Base-by-base conservation (phyloP, 1,140 invertebrate species). In the Araneus ventricosus region DNA sequence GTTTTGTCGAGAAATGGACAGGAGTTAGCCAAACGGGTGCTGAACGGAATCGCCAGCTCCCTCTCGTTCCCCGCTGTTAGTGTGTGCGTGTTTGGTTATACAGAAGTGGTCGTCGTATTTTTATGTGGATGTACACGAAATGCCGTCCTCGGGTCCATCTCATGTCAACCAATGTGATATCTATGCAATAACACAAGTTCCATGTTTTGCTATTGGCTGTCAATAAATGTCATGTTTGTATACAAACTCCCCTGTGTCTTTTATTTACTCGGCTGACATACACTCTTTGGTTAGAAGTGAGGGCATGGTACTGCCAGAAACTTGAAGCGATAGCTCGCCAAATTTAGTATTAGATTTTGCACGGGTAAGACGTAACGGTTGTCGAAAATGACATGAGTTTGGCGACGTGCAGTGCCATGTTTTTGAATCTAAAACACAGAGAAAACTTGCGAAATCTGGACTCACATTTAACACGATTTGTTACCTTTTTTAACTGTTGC, bases 191-290 rank as follows among this genome's bases (percentile, higher is more conserved):
- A 85, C 90, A 85, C 90, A 85, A 91, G 90, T 91, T 91, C 90
- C 90, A 91, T 91, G 90, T 91, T 91, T 91, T 91, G 80, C 90
- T 91, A 91, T 82, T 91, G 90, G 90, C 80, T 91, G 90, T 91
- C 90, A 91, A 91, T 91, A 91, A 91, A 91, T 91, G 90, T 91
- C 80, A 85, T 91, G 5, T 91, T 91, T 91, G 80, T 91, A 91
- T 45, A 1, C n/a, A 17, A 63, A 7, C 10, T 5, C 4, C 27
- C 4, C 34, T 52, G 80, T 41, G 1, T 82, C n/a, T 41, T 82
- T 45, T 34, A 52, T 52, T 52, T 52, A 52, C 17, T 52, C 39
- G 6, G 6, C 6, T 6, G 6, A n/a, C n/a, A n/a, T n/a, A n/a
- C n/a, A n/a, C n/a, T n/a, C n/a, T n/a, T n/a, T n/a, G n/a, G n/a